Evolutionary conservation across 2,797 vertebrate genomes (phyloP), one percentile per base, ranked within the genome.

Genomic region (Gymnothorax javanicus): DNA sequence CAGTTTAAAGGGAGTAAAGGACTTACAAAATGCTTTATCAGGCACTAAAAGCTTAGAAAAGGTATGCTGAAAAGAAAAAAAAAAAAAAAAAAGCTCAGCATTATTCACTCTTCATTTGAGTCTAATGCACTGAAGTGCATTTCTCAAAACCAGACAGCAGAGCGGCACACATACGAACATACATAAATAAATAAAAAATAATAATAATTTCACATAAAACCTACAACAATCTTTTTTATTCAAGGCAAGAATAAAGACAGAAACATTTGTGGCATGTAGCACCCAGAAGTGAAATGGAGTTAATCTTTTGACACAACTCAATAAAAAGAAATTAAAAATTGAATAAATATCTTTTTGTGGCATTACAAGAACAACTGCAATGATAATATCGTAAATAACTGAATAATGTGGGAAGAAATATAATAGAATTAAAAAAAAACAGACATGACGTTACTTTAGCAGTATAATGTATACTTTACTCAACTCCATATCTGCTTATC

Each of bases 151-250:
- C 6, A 11, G n/a, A 5, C 54, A 81, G 84, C 83, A 60, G 83
- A 77, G 83, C 85, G 85, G 84, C 91, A 87, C 67, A 85, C 84
- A 88, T 87, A 88, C 90, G 91, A 91, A 60, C 88, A 88, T 81
- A 89, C 86, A 43, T 43, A n/a, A 83, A 89, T 83, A 91, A 92
- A 57, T 88, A 50, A 88, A 84, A 84, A 88, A 62, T 87, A 89
- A 87, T 90, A 92, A 91, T 89, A 87, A 92, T 84, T 88, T 60
- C 71, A 75, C 13, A 23, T 43, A 75, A 43, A 33, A 75, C 17
- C 33, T 50, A 13, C 11, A 13, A 3, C 50, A 33, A 75, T 43
- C 5, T 75, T 75, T 75, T 67, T 67, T 0, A 67, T 23, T 23
- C 7, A 71, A 71, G 67, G 67, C 27, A 33, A 71, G 67, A 25